These are phyloP conservation scores for Lasioglossum albipes DNA, from an alignment of 1,140 invertebrate genomes.

Conservation along the genomic window DNA sequence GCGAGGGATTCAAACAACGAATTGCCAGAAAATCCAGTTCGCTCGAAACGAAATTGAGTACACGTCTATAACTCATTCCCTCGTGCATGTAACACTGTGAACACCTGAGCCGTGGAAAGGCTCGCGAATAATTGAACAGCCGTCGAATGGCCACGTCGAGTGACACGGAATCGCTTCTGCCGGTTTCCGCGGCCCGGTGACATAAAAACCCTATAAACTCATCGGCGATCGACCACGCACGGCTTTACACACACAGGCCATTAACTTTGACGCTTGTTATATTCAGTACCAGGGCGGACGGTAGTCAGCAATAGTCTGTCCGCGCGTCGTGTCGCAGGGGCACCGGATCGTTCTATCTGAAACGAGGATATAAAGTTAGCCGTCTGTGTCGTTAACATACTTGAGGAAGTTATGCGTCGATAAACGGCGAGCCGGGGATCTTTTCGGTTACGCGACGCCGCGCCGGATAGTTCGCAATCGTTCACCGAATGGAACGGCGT, in stretches of 20 bases:
- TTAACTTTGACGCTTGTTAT: slow-evolving; percentile 21
- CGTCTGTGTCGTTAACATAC: slow-evolving; percentile 9
- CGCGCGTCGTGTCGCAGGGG: not conserved
- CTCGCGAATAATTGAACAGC: slow-evolving; percentile 1
- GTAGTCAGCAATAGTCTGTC: not conserved
- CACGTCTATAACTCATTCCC: no score
- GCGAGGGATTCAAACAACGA: not conserved
- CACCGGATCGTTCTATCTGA: slow-evolving; percentile 37
- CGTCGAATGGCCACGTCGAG: not conserved
- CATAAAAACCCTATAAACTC: slow-evolving; percentile 22
- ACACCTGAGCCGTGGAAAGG: not conserved
- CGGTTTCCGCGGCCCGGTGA: not conserved
- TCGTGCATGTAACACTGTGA: not conserved
- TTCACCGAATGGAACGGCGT: not conserved
- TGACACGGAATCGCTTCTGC: not conserved
- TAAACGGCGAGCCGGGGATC: not conserved
- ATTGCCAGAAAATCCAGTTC: not conserved
- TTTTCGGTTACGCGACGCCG: not conserved
- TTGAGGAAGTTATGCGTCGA: slow-evolving; percentile 13
- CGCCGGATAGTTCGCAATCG: slow-evolving; percentile 17
- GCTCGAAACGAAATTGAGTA: not conserved
- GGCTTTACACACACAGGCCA: not conserved
- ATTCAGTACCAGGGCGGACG: not conserved
- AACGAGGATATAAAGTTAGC: slow-evolving; percentile 33
- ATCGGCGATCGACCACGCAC: slow-evolving; percentile 9